These are phyloP conservation scores for Steinernema khuongi DNA, from an alignment of 1,140 invertebrate species.

Conservation along the genomic window DNA sequence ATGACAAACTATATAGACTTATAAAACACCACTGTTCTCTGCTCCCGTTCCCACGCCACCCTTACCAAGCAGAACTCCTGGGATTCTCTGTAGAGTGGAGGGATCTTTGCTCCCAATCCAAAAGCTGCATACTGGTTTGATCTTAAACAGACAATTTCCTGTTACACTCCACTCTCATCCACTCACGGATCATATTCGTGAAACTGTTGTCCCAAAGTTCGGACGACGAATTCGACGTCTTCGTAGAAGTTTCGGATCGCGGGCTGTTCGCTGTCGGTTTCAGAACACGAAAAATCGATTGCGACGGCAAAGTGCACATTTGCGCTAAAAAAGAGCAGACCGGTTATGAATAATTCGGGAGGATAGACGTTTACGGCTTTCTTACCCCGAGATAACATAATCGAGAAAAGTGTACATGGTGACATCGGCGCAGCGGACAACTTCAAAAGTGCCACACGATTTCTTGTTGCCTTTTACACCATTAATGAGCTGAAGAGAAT, in stretches of 20 bases:
- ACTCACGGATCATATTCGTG: slow-evolving; percentile 44
- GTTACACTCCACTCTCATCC: background rate
- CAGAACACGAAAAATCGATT: slow-evolving; percentile 49
- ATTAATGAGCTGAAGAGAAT: background rate
- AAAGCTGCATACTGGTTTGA: slow-evolving; percentile 48
- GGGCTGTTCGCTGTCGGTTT: slow-evolving; percentile 32
- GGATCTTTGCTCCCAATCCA: slow-evolving; percentile 53
- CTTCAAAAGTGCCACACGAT: slow-evolving; percentile 44
- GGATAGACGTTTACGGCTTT: background rate
- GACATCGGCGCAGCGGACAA: slow-evolving; percentile 43
- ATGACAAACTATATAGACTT: no score
- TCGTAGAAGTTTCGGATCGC: slow-evolving; percentile 34
- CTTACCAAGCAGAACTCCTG: slow-evolving; percentile 54
- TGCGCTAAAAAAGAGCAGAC: slow-evolving; percentile 28
- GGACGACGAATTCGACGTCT: slow-evolving; percentile 48
- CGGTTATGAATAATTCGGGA: background rate
- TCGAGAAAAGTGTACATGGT: slow-evolving; percentile 48
- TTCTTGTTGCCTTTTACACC: slow-evolving; percentile 36
- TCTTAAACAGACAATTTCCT: slow-evolving; percentile 24
- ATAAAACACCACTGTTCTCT: no score
- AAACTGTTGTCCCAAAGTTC: slow-evolving; percentile 42
- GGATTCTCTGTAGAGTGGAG: slow-evolving; percentile 49
- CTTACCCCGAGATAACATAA: slow-evolving; percentile 42
- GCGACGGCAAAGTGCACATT: slow-evolving; percentile 46
- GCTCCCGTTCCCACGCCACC: background rate